Percentiles rank a stretch among this genome's conserved stretches.
Evolutionary conservation across 1,140 invertebrate genomes (phyloP).

Genomic region (Aphelenchoides avenae): DNA sequence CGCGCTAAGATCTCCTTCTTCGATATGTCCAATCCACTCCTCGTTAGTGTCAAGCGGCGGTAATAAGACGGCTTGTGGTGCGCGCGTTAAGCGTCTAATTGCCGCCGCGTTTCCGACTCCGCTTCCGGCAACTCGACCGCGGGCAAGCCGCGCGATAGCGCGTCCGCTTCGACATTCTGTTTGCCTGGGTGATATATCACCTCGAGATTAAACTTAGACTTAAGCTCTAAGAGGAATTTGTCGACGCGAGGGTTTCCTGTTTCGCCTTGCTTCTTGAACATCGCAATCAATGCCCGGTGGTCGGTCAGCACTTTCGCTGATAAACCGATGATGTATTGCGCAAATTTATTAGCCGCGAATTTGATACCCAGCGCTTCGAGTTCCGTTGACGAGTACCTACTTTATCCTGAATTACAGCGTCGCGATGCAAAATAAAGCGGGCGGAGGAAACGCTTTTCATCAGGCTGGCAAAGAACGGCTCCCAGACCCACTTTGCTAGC

Average conservation of each 20-base stretch:
- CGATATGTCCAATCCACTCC: too few species aligned
- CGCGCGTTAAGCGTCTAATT: too few species aligned
- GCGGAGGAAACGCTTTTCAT: slow-evolving; percentile 20
- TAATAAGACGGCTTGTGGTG: too few species aligned
- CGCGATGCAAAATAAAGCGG: slow-evolving; percentile 9
- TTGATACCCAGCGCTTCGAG: slow-evolving; percentile 23
- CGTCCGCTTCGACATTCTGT: slow-evolving; percentile 15
- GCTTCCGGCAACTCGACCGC: too few species aligned
- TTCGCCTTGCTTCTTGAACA: slow-evolving; percentile 9
- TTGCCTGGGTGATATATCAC: slow-evolving; percentile 18
- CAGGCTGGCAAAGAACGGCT: slow-evolving; percentile 35
- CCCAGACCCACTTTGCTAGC: slow-evolving; percentile 25
- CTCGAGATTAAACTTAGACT: neutral
- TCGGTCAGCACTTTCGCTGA: slow-evolving; percentile 15
- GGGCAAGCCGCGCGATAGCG: too few species aligned
- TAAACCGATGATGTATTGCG: slow-evolving; percentile 2
- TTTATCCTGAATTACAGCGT: slow-evolving; percentile 4
- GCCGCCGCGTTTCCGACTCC: too few species aligned
- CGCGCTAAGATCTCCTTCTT: too few species aligned
- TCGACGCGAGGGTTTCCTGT: slow-evolving; percentile 12
- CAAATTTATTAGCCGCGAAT: slow-evolving; percentile 23
- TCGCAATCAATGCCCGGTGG: slow-evolving; percentile 4
- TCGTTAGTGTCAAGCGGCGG: too few species aligned
- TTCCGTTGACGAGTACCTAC: slow-evolving; percentile 15
- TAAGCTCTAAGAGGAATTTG: slow-evolving; percentile 12